Percentiles rank a stretch among this genome's conserved stretches.
Evolutionary conservation across 2,888 invertebrate genomes (phyloP).

Genomic region (Yponomeuta cagnagella): DNA sequence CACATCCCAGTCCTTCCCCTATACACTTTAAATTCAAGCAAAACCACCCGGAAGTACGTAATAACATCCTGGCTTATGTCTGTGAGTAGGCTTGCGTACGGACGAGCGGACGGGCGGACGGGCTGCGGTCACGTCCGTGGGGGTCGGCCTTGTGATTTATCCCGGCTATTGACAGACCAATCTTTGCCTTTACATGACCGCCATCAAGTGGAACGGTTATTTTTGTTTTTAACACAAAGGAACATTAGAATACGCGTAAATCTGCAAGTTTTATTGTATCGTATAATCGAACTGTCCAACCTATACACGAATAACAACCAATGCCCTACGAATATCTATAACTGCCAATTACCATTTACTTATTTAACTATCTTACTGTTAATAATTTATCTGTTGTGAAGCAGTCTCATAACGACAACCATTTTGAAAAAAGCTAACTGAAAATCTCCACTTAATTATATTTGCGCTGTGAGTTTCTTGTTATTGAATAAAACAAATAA

Average conservation of each 20-base stretch:
- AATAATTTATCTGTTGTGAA: too few species aligned
- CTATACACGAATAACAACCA: too few species aligned
- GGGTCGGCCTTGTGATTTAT: constrained; percentile 17
- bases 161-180: constrained; percentile 19
- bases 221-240: not conserved
- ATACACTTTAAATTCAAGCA: not conserved
- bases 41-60: not conserved
- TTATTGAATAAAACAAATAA: too few species aligned
- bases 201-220: not conserved
- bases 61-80: not conserved
- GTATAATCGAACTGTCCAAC: too few species aligned
- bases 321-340: too few species aligned
- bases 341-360: too few species aligned
- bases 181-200: constrained; percentile 9
- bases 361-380: too few species aligned
- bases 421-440: too few species aligned
- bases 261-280: not conserved
- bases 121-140: constrained; percentile 2
- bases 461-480: too few species aligned
- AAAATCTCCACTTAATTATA: too few species aligned
- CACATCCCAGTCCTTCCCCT: not conserved
- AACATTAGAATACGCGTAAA: not conserved
- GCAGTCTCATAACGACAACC: too few species aligned
- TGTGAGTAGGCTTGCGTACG: not conserved
- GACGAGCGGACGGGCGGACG: not conserved